Conservation (phyloP, 1,140 invertebrate genomes). For the Panonychus citri region DNA sequence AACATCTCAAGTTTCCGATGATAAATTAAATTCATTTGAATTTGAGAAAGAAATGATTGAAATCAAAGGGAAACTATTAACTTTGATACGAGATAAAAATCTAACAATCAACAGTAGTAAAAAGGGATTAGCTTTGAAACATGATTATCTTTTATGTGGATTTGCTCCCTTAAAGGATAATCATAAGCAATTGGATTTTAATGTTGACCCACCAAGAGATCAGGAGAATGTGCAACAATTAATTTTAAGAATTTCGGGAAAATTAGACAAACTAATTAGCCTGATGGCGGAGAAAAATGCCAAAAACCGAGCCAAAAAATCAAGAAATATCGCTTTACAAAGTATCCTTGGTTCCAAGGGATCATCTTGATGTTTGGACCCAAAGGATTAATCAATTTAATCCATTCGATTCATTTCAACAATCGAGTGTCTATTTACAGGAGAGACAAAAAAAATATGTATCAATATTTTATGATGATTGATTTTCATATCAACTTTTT, state of each 20-base stretch:
- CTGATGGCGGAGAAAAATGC: not conserved
- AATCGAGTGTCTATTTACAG: no score
- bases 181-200: slow-evolving; percentile 1
- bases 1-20: not conserved
- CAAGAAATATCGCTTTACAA: slow-evolving; percentile 1
- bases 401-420: no score
- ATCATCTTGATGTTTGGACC: not conserved
- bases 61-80: no score
- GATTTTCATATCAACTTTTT: no score
- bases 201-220: not conserved
- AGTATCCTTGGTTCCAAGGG: not conserved
- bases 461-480: no score
- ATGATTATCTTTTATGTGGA: slow-evolving; percentile 8
- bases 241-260: not conserved
- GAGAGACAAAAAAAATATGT: no score
- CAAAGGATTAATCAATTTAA: no score
- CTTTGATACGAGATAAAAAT: not conserved
- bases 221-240: not conserved
- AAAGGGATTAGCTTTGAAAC: not conserved
- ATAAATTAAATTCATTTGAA: not conserved
- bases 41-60: no score
- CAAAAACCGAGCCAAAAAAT: not conserved
- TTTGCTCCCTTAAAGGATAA: slow-evolving; percentile 1
- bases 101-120: not conserved
- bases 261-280: not conserved